A percentile compares a stretch with the other conserved stretches of the same genome.
Evolutionary conservation across 2,888 invertebrate genomes (phyloP).

Genomic region (Orthonychiurus folsomi): DNA sequence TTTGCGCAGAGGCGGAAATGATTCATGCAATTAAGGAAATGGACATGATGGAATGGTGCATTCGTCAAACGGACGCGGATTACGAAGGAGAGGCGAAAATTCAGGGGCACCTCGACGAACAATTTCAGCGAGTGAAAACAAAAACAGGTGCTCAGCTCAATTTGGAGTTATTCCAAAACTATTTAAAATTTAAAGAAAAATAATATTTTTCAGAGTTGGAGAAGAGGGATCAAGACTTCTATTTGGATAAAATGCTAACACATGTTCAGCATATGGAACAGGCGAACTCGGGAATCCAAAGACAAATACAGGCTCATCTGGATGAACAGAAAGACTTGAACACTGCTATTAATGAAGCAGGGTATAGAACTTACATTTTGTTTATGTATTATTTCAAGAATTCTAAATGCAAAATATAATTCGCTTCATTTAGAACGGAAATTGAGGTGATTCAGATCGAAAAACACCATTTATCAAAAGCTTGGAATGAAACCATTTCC

Average conservation of each 20-base stretch:
- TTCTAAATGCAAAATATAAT: not conserved
- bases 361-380: slow-evolving; percentile 22
- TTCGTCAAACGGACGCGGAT: slow-evolving; percentile 32
- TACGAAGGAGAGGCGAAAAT: slow-evolving; percentile 37
- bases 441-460: slow-evolving; percentile 40
- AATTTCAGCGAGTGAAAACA: slow-evolving; percentile 32
- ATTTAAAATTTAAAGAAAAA: too few species aligned
- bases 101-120: slow-evolving; percentile 35
- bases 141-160: slow-evolving; percentile 34
- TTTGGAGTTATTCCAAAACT: too few species aligned
- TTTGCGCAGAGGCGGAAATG: slow-evolving; percentile 27
- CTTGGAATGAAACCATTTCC: slow-evolving; percentile 39
- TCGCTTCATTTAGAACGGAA: slow-evolving; percentile 26
- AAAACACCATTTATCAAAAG: slow-evolving; percentile 36
- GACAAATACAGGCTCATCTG: slow-evolving; percentile 38
- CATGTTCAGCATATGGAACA: slow-evolving; percentile 39
- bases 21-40: slow-evolving; percentile 33
- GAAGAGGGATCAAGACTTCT: slow-evolving; percentile 37
- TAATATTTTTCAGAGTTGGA: too few species aligned
- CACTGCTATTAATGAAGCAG: slow-evolving; percentile 34
- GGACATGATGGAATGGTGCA: slow-evolving; percentile 37
- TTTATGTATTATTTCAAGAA: not conserved
- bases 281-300: slow-evolving; percentile 34
- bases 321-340: slow-evolving; percentile 38
- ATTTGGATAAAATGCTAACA: slow-evolving; percentile 36